phyloP scores from a whole-genome alignment of 92 coral and sea anemone genomes.

The Nematostella vectensis region DNA sequence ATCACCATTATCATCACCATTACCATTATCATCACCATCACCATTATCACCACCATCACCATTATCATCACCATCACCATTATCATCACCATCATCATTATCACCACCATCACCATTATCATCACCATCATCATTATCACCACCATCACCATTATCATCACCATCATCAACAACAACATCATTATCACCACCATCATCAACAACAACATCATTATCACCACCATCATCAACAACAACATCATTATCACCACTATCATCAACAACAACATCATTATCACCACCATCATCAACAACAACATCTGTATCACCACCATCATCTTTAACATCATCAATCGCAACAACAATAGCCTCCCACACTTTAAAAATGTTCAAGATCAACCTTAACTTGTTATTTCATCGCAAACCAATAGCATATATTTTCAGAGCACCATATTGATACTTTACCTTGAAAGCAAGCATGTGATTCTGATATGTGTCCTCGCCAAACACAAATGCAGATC shows the following conservation, averaged over 20 bases:
- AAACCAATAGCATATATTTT: too few relatives aligned
- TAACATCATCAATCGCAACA: background rate
- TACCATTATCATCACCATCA: too few relatives aligned
- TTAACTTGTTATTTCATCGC: too few relatives aligned
- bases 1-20: too few relatives aligned
- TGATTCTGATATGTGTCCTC: slow-evolving; percentile 32
- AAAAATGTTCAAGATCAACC: too few relatives aligned
- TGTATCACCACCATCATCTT: too few relatives aligned
- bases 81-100: background rate
- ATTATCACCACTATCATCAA: background rate
- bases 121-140: background rate
- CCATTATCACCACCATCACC: background rate
- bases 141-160: slow-evolving; percentile 1
- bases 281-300: slow-evolving; percentile 3
- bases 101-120: slow-evolving; percentile 1
- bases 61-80: background rate
- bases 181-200: background rate
- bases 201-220: background rate
- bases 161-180: background rate
- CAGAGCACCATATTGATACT: too few relatives aligned
- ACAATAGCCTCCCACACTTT: too few relatives aligned
- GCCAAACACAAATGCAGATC: slow-evolving; percentile 89
- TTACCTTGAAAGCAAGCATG: slow-evolving; percentile 83
- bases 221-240: background rate
- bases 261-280: background rate